Conservation (phyloP, 1,140 invertebrate species). For the Ooceraea biroi region DNA sequence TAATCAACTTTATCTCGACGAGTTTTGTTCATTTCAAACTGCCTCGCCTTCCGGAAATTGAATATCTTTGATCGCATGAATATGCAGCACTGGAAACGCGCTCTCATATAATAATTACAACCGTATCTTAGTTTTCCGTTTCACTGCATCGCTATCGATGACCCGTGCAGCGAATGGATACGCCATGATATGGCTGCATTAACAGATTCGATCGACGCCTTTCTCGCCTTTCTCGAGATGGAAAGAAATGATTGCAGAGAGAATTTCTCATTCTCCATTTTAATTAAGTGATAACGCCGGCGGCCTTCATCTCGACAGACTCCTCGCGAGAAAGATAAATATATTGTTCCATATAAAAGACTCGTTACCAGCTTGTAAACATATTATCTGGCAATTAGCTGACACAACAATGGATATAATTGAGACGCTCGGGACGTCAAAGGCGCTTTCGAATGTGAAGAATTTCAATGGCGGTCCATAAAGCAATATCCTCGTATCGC, state of each 20-base stretch:
- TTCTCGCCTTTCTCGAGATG: not conserved
- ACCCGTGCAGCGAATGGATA: constrained; percentile 60
- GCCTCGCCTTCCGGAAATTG: not conserved
- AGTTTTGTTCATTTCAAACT: not conserved
- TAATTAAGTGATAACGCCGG: constrained; percentile 50
- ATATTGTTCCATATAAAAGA: too few relatives aligned
- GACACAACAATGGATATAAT: not conserved
- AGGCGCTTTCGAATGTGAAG: not conserved
- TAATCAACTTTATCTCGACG: too few relatives aligned
- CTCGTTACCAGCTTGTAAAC: too few relatives aligned
- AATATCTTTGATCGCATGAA: constrained; percentile 5
- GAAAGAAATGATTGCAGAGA: not conserved
- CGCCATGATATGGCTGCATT: constrained; percentile 47
- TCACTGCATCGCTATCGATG: constrained; percentile 59
- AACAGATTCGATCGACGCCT: constrained; percentile 32
- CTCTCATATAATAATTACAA: constrained; percentile 52
- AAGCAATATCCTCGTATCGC: not conserved
- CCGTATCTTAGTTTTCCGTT: constrained; percentile 68
- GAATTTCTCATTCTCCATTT: constrained; percentile 21
- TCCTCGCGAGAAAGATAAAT: not conserved
- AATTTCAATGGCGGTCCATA: not conserved
- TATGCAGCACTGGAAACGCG: not conserved
- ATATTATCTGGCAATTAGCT: not conserved
- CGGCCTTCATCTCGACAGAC: not conserved
- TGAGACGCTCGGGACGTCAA: not conserved